phyloP scores from a whole-genome alignment of 2,888 invertebrate species.

The Oithona nana region DNA sequence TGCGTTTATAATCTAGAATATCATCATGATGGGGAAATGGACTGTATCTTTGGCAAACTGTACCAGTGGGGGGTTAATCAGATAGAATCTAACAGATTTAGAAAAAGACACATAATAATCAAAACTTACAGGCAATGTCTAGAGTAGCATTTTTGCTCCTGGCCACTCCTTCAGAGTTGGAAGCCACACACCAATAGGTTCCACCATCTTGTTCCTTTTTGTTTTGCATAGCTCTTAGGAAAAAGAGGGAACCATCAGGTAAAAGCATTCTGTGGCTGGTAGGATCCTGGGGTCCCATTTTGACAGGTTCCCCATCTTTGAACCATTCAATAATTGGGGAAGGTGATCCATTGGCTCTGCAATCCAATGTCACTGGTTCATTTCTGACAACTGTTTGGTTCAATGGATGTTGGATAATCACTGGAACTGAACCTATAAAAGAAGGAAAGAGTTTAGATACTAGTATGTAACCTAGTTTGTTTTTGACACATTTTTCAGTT shows the following conservation, averaged over 20 bases:
- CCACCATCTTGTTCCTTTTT: constrained; percentile 39
- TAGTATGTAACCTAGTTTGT: no score
- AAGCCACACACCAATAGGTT: constrained; percentile 90
- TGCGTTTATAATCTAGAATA: no score
- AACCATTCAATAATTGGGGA: constrained; percentile 85
- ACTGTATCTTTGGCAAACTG: no score
- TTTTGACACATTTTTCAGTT: no score
- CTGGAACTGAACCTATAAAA: constrained; percentile 34
- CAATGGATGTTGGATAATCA: constrained; percentile 90
- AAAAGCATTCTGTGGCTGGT: constrained; percentile 56
- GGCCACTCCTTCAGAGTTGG: constrained; percentile 70
- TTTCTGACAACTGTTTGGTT: constrained; percentile 89
- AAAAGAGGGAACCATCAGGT: constrained; percentile 77
- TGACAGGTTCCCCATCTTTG: constrained; percentile 53
- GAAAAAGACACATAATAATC: no score
- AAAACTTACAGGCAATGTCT: constrained; percentile 74
- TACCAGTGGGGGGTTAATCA: constrained; percentile 2
- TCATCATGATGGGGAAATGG: no score
- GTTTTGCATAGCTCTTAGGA: constrained; percentile 79
- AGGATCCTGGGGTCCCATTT: constrained; percentile 19
- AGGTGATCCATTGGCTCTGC: constrained; percentile 86
- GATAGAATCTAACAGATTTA: neutral
- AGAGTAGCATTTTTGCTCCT: constrained; percentile 82
- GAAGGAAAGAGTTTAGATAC: neutral
- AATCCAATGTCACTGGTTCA: constrained; percentile 89